Percentiles rank a stretch among this genome's conserved stretches.
These are phyloP conservation scores for Battus philenor DNA, from an alignment of 1,140 invertebrate species.

Conservation along the genomic window DNA sequence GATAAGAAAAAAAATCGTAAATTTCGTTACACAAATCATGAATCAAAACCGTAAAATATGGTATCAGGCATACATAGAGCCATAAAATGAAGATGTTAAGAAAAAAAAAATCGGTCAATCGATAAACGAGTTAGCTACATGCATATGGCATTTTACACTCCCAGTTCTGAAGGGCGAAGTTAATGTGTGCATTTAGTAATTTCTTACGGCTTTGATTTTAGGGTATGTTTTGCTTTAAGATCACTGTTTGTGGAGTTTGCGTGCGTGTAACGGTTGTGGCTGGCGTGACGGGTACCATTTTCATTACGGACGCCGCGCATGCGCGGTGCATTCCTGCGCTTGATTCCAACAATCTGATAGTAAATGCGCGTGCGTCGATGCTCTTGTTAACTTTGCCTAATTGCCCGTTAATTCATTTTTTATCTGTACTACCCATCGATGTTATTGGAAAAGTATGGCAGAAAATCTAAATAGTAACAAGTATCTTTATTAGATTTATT, in stretches of 20 bases:
- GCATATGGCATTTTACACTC: slow-evolving; percentile 8
- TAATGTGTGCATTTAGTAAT: neutral
- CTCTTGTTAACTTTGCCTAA: slow-evolving; percentile 3
- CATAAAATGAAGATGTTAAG: slow-evolving; percentile 6
- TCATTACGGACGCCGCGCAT: slow-evolving; percentile 7
- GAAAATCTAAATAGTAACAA: no score
- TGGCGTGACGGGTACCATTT: slow-evolving; percentile 6
- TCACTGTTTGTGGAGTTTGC: neutral
- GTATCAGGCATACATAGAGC: neutral
- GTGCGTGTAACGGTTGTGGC: slow-evolving; percentile 11
- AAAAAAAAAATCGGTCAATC: slow-evolving; percentile 14
- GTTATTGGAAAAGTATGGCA: no score
- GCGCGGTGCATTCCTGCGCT: slow-evolving; percentile 9
- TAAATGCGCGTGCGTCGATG: slow-evolving; percentile 2
- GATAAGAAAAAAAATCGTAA: no score
- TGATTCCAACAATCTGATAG: slow-evolving; percentile 1
- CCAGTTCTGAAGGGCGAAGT: neutral
- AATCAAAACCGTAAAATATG: no score
- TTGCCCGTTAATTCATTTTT: neutral
- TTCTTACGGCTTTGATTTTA: neutral
- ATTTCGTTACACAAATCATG: no score
- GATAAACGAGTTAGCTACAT: slow-evolving; percentile 11
- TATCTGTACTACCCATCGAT: neutral
- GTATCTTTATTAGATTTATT: no score
- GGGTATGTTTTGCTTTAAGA: slow-evolving; percentile 2